Evolutionary conservation across 1,140 invertebrate genomes (phyloP).

Genomic region (Camponotus pennsylvanicus): DNA sequence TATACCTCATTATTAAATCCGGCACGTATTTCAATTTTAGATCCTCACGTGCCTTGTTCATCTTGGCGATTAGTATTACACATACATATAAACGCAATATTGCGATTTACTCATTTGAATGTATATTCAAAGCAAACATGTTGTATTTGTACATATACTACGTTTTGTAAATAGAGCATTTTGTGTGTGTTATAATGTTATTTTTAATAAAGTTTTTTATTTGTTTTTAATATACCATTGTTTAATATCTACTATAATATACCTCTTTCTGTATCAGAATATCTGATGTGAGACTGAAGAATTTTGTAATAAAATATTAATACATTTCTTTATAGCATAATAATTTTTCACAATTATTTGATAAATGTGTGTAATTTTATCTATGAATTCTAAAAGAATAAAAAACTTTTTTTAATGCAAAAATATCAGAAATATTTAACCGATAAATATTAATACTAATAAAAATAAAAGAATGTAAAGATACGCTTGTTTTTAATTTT

Average conservation of each 20-base stretch:
- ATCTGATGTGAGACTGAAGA: too few relatives aligned
- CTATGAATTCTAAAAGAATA: neutral
- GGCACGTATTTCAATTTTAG: constrained; percentile 18
- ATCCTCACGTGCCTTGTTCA: constrained; percentile 34
- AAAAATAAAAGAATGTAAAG: too few relatives aligned
- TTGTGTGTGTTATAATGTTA: constrained; percentile 43
- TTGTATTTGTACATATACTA: constrained; percentile 65
- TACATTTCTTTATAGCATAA: neutral
- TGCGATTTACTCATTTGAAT: constrained; percentile 48
- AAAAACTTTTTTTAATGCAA: neutral
- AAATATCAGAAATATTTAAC: neutral
- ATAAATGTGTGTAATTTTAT: neutral
- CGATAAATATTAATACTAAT: neutral
- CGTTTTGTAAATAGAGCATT: constrained; percentile 65
- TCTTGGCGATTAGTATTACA: neutral
- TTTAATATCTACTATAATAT: too few relatives aligned
- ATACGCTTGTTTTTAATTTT: too few relatives aligned
- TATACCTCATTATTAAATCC: constrained; percentile 32
- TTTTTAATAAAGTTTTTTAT: constrained; percentile 66
- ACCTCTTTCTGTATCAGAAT: neutral
- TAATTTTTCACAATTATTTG: neutral
- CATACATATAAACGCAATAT: neutral
- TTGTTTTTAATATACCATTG: constrained; percentile 44
- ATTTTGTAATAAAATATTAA: neutral
- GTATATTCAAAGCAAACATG: constrained; percentile 24